phyloP scores from a whole-genome alignment of 2,888 invertebrate genomes.

The Sthenelais limicola region DNA sequence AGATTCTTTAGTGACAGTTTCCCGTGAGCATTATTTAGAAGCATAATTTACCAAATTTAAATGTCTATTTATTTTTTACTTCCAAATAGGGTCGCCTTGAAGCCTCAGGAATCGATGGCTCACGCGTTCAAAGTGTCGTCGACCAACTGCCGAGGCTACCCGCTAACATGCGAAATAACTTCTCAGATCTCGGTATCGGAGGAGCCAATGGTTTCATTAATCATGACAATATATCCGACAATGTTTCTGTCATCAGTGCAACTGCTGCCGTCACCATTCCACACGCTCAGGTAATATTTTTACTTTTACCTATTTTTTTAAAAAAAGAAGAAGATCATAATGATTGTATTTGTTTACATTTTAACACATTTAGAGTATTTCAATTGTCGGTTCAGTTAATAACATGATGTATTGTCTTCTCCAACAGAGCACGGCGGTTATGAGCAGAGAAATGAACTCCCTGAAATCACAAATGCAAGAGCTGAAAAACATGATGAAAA shows the following conservation, averaged over 20 bases:
- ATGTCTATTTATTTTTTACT: background rate
- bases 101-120: slow-evolving; percentile 60
- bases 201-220: slow-evolving; percentile 2
- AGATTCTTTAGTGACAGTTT: no score
- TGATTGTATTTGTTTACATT: no score
- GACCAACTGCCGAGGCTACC: slow-evolving; percentile 59
- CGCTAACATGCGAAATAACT: slow-evolving; percentile 64
- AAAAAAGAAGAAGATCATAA: no score
- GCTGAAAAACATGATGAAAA: slow-evolving; percentile 68
- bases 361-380: background rate
- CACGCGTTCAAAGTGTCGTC: slow-evolving; percentile 62
- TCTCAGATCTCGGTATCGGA: slow-evolving; percentile 64
- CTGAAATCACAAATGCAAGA: slow-evolving; percentile 67
- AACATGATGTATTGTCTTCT: background rate
- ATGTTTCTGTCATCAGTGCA: slow-evolving; percentile 67
- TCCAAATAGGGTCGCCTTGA: slow-evolving; percentile 58
- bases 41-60: background rate
- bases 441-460: slow-evolving; percentile 63
- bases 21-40: background rate
- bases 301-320: no score
- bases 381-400: background rate
- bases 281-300: slow-evolving; percentile 61
- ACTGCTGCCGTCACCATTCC: slow-evolving; percentile 67
- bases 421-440: slow-evolving; percentile 61
- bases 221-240: slow-evolving; percentile 55